Evolutionary conservation across 2,888 invertebrate genomes (phyloP).

Genomic region (Tridacna crocea): DNA sequence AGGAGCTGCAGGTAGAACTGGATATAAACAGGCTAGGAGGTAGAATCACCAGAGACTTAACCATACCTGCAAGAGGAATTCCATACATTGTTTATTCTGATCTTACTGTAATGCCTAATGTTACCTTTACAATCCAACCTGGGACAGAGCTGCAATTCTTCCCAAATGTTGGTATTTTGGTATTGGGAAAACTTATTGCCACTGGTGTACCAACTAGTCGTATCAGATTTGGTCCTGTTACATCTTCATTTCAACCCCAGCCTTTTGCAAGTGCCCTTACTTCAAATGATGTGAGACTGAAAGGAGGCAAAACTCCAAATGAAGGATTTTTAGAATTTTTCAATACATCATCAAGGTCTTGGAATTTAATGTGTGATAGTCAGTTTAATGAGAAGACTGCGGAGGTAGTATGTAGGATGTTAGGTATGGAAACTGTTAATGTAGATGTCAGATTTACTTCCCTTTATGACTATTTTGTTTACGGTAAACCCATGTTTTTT

Average conservation of each 20-base stretch:
- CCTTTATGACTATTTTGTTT: conserved; percentile 81
- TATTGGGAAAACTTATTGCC: conserved; percentile 95
- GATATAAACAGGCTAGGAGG: conserved; percentile 80
- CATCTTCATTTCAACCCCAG: conserved; percentile 13
- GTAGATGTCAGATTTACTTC: conserved; percentile 91
- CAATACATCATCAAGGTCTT: conserved; percentile 96
- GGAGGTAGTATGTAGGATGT: conserved; percentile 96
- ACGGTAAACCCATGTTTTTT: conserved; percentile 81
- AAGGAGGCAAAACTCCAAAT: conserved; percentile 89
- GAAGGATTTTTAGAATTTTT: conserved; percentile 97
- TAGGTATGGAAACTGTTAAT: conserved; percentile 95
- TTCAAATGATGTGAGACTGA: conserved; percentile 80
- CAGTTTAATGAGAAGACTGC: conserved; percentile 98
- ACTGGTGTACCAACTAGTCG: conserved; percentile 87
- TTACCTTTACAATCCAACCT: conserved; percentile 92
- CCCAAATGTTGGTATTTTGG: conserved; percentile 97
- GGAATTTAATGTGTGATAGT: conserved; percentile 98
- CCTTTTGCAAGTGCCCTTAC: conserved; percentile 16
- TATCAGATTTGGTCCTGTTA: conserved; percentile 58
- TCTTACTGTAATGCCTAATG: conserved; percentile 98
- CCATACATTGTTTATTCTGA: conserved; percentile 89
- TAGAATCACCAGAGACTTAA: conserved; percentile 87
- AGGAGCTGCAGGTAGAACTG: conserved; percentile 66
- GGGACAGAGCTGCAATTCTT: conserved; percentile 97
- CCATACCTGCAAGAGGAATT: conserved; percentile 66